phyloP scores from a whole-genome alignment of 2,888 invertebrate genomes.

The Eupithecia vulgata region DNA sequence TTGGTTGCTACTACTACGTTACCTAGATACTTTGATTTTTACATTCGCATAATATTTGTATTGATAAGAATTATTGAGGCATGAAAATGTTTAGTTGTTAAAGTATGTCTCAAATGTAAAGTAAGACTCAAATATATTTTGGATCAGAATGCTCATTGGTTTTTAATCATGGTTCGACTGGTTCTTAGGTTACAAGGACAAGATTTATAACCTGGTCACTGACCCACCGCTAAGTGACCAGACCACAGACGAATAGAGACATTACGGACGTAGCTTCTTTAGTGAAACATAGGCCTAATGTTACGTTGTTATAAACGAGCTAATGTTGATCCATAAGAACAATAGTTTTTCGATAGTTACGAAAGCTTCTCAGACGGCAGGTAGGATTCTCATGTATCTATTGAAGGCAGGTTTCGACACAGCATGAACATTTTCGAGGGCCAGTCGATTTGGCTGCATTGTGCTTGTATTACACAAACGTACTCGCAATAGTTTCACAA shows the following conservation, averaged over 20 bases:
- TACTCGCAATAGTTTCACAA: slow-evolving; percentile 81
- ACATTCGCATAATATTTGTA: background rate
- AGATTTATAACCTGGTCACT: slow-evolving; percentile 5
- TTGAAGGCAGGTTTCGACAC: slow-evolving; percentile 65
- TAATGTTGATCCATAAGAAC: slow-evolving; percentile 35
- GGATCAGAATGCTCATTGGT: background rate
- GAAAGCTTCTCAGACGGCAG: slow-evolving; percentile 35
- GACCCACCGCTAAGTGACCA: background rate
- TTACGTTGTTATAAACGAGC: too few species aligned
- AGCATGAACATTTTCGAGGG: slow-evolving; percentile 72
- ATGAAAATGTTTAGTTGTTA: background rate
- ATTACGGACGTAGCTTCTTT: background rate
- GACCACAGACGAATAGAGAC: background rate
- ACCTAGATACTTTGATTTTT: background rate
- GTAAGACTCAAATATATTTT: background rate
- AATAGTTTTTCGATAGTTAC: slow-evolving; percentile 42
- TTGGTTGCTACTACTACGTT: background rate
- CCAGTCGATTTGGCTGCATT: slow-evolving; percentile 75
- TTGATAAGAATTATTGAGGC: background rate
- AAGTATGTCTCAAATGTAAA: background rate
- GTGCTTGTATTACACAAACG: slow-evolving; percentile 81
- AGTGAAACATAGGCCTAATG: background rate
- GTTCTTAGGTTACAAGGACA: slow-evolving; percentile 6
- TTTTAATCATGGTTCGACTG: background rate
- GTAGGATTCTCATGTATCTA: slow-evolving; percentile 48